A percentile compares a stretch with the other conserved stretches of the same genome.
Evolutionary conservation across 2,888 invertebrate genomes (phyloP).

Genomic region (Cerastoderma edule): DNA sequence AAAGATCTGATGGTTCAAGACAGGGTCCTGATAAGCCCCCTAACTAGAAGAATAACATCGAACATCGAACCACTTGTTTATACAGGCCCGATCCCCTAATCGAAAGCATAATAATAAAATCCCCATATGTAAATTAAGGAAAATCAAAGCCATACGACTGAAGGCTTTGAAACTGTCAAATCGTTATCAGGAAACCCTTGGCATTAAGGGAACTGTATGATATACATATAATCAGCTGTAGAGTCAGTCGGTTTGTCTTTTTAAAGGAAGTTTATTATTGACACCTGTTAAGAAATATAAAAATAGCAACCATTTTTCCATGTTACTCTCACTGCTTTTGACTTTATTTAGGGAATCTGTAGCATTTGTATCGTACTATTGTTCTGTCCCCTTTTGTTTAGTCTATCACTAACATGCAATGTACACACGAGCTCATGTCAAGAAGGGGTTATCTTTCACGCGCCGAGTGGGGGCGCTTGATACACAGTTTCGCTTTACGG

Average conservation of each 20-base stretch:
- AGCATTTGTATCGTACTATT: neutral
- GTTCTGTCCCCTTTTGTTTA: too few species aligned
- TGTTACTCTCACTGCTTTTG: neutral
- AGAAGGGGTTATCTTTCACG: too few species aligned
- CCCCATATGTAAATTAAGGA: constrained; percentile 11
- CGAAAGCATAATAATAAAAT: constrained; percentile 21
- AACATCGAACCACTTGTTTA: constrained; percentile 26
- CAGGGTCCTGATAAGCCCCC: constrained; percentile 17
- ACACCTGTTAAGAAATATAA: neutral
- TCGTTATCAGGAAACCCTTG: constrained; percentile 1
- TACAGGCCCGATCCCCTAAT: constrained; percentile 12
- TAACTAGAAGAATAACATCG: constrained; percentile 7
- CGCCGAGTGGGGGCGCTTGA: too few species aligned
- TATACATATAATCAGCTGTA: too few species aligned
- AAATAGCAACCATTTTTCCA: neutral
- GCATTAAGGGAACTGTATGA: neutral
- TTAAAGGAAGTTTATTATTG: too few species aligned
- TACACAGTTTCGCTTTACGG: too few species aligned
- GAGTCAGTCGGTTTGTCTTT: too few species aligned
- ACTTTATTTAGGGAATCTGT: neutral
- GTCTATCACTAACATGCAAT: too few species aligned
- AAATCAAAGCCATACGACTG: constrained; percentile 13
- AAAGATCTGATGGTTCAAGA: constrained; percentile 1
- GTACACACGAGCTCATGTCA: too few species aligned
- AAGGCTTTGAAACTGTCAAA: constrained; percentile 6